These are phyloP conservation scores for Protomyctophum bolini DNA, from an alignment of 2,113 vertebrate species.

Conservation along the genomic window DNA sequence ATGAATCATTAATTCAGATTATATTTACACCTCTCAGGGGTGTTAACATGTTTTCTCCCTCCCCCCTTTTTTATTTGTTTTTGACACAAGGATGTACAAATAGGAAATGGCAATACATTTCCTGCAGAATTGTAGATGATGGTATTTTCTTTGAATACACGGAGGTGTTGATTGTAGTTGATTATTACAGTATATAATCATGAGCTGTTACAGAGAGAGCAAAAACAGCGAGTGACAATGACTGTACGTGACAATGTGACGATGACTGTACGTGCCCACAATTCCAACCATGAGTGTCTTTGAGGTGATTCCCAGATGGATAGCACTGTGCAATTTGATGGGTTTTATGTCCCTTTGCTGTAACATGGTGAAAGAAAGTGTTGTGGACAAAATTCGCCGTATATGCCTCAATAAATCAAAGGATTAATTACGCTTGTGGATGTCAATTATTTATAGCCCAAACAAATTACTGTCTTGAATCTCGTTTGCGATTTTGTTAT, in stretches of 20 bases:
- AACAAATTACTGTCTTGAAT: neutral
- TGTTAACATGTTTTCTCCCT: constrained; percentile 56
- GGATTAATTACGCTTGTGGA: constrained; percentile 1
- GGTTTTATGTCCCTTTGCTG: constrained; percentile 3
- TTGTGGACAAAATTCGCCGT: constrained; percentile 9
- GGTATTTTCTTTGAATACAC: constrained; percentile 16
- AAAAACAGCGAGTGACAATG: neutral
- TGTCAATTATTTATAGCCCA: constrained; percentile 10
- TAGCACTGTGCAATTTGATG: neutral
- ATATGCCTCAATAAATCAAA: constrained; percentile 12
- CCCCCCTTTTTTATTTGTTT: constrained; percentile 8
- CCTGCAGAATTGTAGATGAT: constrained; percentile 14
- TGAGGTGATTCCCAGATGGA: neutral
- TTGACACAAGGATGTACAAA: constrained; percentile 41
- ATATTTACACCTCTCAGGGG: constrained; percentile 71
- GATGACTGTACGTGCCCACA: neutral
- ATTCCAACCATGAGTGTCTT: neutral
- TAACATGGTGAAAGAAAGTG: constrained; percentile 16
- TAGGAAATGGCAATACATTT: constrained; percentile 17
- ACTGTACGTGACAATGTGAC: neutral
- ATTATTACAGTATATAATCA: neutral
- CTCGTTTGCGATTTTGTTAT: constrained; percentile 2
- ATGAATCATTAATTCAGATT: constrained; percentile 78
- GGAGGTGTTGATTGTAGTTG: constrained; percentile 42
- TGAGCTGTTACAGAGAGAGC: constrained; percentile 2